phyloP scores from a whole-genome alignment of 2,888 invertebrate species.

The Dyspetes luteomarginatus region DNA sequence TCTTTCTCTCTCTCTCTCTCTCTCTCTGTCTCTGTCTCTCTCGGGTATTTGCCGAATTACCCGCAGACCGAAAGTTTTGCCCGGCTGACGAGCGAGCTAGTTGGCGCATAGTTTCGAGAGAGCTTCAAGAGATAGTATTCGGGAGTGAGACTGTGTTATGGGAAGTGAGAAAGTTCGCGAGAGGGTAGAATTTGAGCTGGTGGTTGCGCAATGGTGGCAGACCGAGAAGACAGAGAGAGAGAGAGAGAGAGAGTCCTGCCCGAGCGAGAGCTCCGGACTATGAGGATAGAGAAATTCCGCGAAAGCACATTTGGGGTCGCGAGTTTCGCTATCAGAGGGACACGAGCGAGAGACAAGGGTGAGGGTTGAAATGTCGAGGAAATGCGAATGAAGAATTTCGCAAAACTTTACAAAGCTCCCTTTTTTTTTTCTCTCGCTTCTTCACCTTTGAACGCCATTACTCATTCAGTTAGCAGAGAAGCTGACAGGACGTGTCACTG shows the following conservation, averaged over 20 bases:
- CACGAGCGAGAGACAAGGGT: not conserved
- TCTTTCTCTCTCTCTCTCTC: constrained; percentile 60
- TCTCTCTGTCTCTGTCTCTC: constrained; percentile 56
- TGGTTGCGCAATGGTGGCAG: constrained; percentile 55
- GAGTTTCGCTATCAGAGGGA: constrained; percentile 3
- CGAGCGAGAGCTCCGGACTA: not conserved
- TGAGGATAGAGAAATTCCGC: constrained; percentile 1
- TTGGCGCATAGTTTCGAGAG: constrained; percentile 67
- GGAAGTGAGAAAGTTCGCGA: not conserved
- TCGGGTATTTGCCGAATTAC: constrained; percentile 77
- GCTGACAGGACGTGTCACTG: constrained; percentile 22
- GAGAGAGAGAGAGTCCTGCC: constrained; percentile 29
- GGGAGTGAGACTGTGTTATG: constrained; percentile 43
- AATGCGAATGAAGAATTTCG: not conserved
- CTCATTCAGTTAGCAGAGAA: not conserved
- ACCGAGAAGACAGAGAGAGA: constrained; percentile 45
- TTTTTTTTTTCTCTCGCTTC: not conserved
- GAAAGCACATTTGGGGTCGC: not conserved
- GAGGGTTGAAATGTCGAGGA: constrained; percentile 5
- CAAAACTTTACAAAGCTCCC: constrained; percentile 16
- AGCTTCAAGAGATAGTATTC: constrained; percentile 52
- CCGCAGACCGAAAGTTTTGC: constrained; percentile 75
- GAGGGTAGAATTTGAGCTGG: constrained; percentile 11
- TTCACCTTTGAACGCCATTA: not conserved
- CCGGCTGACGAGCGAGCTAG: constrained; percentile 76